Percentiles rank a stretch among this genome's conserved stretches.
phyloP scores from a whole-genome alignment of 2,113 vertebrate species.

The Junco hyemalis region DNA sequence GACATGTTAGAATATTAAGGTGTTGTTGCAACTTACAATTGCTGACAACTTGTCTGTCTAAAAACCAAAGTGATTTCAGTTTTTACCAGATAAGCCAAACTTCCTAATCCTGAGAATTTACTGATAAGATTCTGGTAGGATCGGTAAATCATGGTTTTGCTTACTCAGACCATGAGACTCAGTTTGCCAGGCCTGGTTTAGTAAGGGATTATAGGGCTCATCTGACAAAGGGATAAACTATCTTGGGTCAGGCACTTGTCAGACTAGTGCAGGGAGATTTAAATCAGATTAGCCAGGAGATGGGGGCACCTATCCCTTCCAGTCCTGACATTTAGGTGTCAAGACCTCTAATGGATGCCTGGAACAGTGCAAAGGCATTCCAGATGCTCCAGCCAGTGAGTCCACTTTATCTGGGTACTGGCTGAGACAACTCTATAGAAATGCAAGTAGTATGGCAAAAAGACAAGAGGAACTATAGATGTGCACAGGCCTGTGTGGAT shows the following conservation, averaged over 20 bases:
- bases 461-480: not conserved
- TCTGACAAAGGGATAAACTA: not conserved
- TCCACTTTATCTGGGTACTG: not conserved
- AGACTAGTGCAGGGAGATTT: not conserved
- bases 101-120: not conserved
- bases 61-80: not conserved
- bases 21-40: not conserved
- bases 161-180: not conserved
- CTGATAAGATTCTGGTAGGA: not conserved
- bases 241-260: not conserved
- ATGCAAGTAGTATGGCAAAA: accelerated
- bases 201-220: not conserved
- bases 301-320: not conserved
- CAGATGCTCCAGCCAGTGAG: not conserved
- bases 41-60: not conserved
- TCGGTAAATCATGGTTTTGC: not conserved
- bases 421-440: not conserved
- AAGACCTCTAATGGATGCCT: not conserved
- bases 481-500: not conserved
- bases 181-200: not conserved
- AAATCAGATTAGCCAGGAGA: not conserved
- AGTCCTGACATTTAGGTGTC: not conserved
- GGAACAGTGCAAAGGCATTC: not conserved
- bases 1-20: not conserved
- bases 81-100: not conserved